phyloP scores from a whole-genome alignment of 53 echinoderm and acorn worm genomes.

The Luidia sarsii region DNA sequence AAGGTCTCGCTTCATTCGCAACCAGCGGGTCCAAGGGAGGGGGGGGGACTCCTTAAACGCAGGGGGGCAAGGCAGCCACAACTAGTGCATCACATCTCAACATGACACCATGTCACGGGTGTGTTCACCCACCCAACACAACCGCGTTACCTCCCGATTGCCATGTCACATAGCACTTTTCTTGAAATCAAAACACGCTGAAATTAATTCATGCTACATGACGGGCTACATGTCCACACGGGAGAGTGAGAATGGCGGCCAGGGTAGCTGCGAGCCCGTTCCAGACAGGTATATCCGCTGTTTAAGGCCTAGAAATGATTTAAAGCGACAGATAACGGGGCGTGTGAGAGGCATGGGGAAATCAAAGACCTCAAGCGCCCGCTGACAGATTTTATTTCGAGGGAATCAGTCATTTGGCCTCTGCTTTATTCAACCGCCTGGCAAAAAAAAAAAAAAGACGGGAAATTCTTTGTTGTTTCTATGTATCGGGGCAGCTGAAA shows the following conservation, averaged over 20 bases:
- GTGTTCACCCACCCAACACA: too few relatives aligned
- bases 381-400: conserved; percentile 54
- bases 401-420: conserved; percentile 51
- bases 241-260: conserved; percentile 13
- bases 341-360: background rate
- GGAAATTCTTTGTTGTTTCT: too few relatives aligned
- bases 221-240: background rate
- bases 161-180: conserved; percentile 16
- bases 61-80: too few relatives aligned
- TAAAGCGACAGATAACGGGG: conserved; percentile 45
- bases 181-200: conserved; percentile 41
- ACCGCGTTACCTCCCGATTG: conserved; percentile 11
- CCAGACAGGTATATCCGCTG: conserved; percentile 53
- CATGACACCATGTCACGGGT: too few relatives aligned
- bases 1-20: background rate
- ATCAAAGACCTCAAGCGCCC: conserved; percentile 9
- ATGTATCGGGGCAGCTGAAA: too few relatives aligned
- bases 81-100: too few relatives aligned
- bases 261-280: conserved; percentile 30
- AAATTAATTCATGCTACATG: conserved; percentile 35
- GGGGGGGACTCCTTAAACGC: too few relatives aligned
- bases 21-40: too few relatives aligned
- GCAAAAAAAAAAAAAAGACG: background rate
- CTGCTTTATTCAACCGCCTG: conserved; percentile 6
- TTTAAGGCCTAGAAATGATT: conserved; percentile 52